Evolutionary conservation across 2,888 invertebrate genomes (phyloP).

Genomic region (Volucella bombylans): DNA sequence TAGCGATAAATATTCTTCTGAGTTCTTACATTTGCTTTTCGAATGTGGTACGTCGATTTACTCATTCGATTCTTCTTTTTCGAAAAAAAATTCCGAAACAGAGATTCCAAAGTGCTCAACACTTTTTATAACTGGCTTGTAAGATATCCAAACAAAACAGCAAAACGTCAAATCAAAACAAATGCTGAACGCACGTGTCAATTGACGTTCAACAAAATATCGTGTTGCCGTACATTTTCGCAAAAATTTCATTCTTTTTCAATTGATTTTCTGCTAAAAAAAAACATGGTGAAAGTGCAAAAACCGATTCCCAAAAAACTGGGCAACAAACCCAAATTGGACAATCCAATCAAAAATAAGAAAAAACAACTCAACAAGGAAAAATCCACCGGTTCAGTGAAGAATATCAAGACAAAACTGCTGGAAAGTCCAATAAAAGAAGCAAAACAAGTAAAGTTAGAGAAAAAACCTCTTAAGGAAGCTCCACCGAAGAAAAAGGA

Average conservation of each 20-base stretch:
- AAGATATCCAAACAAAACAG: constrained; percentile 2
- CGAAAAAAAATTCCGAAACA: too few relatives aligned
- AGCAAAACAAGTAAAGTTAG: constrained; percentile 14
- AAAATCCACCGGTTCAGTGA: constrained; percentile 24
- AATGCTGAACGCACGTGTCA: constrained; percentile 52
- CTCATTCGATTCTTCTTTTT: too few relatives aligned
- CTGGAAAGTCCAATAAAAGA: constrained; percentile 36
- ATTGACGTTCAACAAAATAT: constrained; percentile 20
- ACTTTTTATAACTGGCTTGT: background rate
- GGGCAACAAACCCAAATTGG: constrained; percentile 43
- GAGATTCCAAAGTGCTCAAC: background rate
- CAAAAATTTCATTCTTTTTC: background rate
- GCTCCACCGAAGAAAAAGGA: background rate
- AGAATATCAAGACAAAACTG: constrained; percentile 20
- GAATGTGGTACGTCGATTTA: too few relatives aligned
- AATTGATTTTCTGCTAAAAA: background rate
- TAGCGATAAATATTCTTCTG: too few relatives aligned
- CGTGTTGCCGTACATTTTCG: constrained; percentile 18
- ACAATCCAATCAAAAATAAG: constrained; percentile 59
- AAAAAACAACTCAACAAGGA: constrained; percentile 37
- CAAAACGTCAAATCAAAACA: constrained; percentile 39
- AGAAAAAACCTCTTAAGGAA: constrained; percentile 6
- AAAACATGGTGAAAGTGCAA: constrained; percentile 56
- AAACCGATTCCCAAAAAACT: constrained; percentile 61
- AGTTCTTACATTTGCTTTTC: too few relatives aligned